A percentile compares a stretch with the other conserved stretches of the same genome.
Evolutionary conservation across 2,113 vertebrate species (phyloP).

Genomic region (Hucho hucho): DNA sequence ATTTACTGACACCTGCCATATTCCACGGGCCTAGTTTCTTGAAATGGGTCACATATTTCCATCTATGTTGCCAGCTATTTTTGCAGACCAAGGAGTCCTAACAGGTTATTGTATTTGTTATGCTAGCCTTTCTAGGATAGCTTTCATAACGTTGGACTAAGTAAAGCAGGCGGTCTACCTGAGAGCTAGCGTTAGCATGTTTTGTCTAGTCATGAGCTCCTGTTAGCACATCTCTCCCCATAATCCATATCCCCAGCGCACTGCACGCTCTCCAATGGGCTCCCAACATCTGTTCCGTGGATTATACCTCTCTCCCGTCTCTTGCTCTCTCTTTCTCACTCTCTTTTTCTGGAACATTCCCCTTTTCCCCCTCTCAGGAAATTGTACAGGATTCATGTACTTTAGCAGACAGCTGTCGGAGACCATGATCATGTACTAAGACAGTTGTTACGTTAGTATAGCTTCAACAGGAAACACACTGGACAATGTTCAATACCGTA

Average conservation of each 20-base stretch:
- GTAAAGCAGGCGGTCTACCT: no score
- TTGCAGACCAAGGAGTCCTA: constrained; percentile 24
- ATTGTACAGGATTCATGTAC: constrained; percentile 25
- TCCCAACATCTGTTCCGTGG: constrained; percentile 63
- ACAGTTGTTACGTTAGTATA: constrained; percentile 9
- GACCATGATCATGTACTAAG: no score
- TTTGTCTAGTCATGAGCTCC: constrained; percentile 31
- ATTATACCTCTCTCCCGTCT: constrained; percentile 39
- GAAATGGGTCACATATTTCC: no score
- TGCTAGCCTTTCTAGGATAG: no score
- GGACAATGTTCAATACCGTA: constrained; percentile 17
- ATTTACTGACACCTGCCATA: no score
- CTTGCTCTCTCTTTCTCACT: constrained; percentile 18
- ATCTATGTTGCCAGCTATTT: constrained; percentile 8
- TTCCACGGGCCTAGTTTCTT: no score
- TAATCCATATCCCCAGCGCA: constrained; percentile 53
- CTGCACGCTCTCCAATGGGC: constrained; percentile 23
- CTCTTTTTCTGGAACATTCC: constrained; percentile 44
- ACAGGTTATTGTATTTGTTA: constrained; percentile 18
- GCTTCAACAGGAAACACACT: constrained; percentile 2
- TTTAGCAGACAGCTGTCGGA: constrained; percentile 45
- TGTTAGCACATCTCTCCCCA: not conserved
- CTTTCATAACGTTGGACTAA: no score
- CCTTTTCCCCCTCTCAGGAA: constrained; percentile 45
- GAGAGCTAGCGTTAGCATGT: constrained; percentile 1